Conservation (phyloP, 2,797 vertebrate genomes). For the Enteromius treurensis region DNA sequence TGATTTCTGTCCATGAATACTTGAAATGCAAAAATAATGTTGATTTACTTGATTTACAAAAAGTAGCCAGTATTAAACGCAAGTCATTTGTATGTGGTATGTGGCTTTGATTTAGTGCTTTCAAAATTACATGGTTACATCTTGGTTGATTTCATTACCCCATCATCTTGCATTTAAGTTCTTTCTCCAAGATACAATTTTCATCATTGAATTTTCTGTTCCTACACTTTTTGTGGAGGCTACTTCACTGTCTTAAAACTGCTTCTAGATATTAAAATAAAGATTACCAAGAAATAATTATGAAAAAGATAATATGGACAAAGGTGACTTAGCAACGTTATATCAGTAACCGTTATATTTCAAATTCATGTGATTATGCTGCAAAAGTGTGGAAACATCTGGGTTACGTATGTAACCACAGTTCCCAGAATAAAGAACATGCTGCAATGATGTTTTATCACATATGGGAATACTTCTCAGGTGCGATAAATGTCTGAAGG, state of each 20-base stretch:
- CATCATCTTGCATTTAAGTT: not conserved
- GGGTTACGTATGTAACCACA: too few relatives aligned
- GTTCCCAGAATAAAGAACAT: too few relatives aligned
- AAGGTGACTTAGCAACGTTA: too few relatives aligned
- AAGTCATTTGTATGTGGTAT: not conserved
- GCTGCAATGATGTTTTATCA: too few relatives aligned
- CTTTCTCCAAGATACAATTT: not conserved
- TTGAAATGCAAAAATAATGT: slow-evolving; percentile 1
- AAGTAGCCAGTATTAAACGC: not conserved
- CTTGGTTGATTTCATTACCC: not conserved
- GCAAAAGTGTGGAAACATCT: too few relatives aligned
- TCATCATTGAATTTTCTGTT: not conserved
- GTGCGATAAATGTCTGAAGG: too few relatives aligned
- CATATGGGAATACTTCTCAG: too few relatives aligned
- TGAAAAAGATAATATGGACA: not conserved
- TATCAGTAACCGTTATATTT: not conserved
- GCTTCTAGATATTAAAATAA: not conserved
- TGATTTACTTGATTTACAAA: not conserved
- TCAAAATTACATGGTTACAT: not conserved
- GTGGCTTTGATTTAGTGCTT: not conserved
- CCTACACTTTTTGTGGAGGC: not conserved
- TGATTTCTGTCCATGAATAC: slow-evolving; percentile 1
- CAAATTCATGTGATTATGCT: not conserved
- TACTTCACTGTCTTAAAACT: not conserved
- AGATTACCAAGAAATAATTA: not conserved